These are phyloP conservation scores for Endomychus coccineus DNA, from an alignment of 2,888 invertebrate genomes.

Conservation along the genomic window DNA sequence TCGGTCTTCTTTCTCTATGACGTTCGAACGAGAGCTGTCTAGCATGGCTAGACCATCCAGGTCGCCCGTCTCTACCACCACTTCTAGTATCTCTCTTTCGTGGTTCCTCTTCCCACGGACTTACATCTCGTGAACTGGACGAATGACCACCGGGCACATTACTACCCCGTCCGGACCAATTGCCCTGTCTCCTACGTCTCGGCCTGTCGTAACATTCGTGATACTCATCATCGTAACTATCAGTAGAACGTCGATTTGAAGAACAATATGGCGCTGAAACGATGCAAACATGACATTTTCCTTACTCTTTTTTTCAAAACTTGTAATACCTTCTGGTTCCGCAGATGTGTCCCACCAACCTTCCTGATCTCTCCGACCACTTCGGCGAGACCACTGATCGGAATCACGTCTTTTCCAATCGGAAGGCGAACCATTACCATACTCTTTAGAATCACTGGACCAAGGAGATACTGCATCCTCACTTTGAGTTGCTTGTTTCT, in stretches of 20 bases:
- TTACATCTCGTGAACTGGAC: constrained; percentile 67
- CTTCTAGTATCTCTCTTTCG: constrained; percentile 42
- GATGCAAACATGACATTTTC: not conserved
- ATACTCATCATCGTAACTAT: constrained; percentile 43
- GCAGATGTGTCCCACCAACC: constrained; percentile 45
- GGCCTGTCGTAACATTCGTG: constrained; percentile 41
- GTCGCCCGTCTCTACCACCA: constrained; percentile 42
- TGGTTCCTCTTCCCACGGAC: constrained; percentile 71
- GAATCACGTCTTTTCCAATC: constrained; percentile 47
- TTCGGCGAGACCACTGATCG: constrained; percentile 36
- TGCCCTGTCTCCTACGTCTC: constrained; percentile 30
- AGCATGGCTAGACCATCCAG: constrained; percentile 41
- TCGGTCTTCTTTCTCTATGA: constrained; percentile 48
- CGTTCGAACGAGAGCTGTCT: constrained; percentile 39
- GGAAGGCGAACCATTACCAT: constrained; percentile 43
- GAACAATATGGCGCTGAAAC: constrained; percentile 32
- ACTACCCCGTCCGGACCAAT: constrained; percentile 29
- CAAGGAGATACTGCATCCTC: constrained; percentile 61
- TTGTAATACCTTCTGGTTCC: constrained; percentile 38
- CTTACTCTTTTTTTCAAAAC: not conserved
- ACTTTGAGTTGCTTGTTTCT: constrained; percentile 38
- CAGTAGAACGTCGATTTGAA: constrained; percentile 39
- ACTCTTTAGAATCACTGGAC: constrained; percentile 69
- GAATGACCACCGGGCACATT: constrained; percentile 43
- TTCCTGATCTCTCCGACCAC: constrained; percentile 39